Conservation (phyloP, 2,797 vertebrate genomes). For the Sylvia borin region DNA sequence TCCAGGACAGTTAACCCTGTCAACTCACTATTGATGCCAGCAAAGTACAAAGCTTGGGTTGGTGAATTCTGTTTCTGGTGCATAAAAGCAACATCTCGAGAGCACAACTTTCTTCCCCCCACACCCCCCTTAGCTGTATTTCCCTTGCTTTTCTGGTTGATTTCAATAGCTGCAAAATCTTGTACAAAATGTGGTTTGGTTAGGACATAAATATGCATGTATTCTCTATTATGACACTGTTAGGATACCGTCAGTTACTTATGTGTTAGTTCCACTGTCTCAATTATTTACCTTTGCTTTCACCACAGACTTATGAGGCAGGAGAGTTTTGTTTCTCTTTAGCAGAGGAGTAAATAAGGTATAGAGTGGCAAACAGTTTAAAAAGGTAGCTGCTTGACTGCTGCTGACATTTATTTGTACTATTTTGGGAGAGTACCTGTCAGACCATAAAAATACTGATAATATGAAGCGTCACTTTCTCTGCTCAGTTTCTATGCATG, state of each 20-base stretch:
- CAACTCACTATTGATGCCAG: background rate
- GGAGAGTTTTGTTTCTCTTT: background rate
- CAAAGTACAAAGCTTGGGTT: background rate
- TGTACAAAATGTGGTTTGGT: background rate
- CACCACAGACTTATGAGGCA: background rate
- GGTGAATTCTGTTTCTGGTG: background rate
- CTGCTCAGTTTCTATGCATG: background rate
- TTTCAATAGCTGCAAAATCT: background rate
- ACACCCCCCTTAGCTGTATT: fast-evolving
- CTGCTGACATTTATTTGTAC: background rate
- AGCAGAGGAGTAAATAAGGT: background rate
- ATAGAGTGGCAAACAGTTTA: background rate
- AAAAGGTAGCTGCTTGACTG: background rate
- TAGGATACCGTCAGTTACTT: background rate
- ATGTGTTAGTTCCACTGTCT: background rate
- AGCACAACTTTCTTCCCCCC: background rate
- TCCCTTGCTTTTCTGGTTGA: background rate
- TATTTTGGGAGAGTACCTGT: background rate
- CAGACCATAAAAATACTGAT: background rate
- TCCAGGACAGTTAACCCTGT: background rate
- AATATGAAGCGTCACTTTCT: background rate
- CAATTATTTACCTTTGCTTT: background rate
- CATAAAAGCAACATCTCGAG: background rate
- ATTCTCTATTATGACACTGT: background rate
- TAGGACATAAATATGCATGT: background rate